phyloP scores from a whole-genome alignment of 1,140 invertebrate species.

The Penaeus vannamei region DNA sequence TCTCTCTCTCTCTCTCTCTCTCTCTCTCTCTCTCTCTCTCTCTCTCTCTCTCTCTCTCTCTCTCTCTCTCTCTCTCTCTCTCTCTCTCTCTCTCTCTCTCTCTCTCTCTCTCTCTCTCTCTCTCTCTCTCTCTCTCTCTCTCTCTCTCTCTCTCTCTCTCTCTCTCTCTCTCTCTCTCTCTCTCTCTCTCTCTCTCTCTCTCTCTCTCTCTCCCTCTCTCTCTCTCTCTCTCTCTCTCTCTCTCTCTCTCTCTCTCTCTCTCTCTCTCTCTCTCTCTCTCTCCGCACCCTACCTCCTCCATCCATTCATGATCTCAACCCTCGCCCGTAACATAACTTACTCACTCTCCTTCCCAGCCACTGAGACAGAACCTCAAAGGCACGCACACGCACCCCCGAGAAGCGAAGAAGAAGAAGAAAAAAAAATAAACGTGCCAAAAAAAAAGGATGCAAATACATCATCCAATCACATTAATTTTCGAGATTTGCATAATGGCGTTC shows the following conservation, averaged over 20 bases:
- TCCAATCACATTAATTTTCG: no score
- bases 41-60: conserved; percentile 14
- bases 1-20: no score
- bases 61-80: not conserved
- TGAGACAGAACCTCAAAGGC: no score
- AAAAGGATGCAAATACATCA: no score
- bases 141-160: not conserved
- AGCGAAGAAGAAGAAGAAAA: no score
- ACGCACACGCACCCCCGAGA: no score
- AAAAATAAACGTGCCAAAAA: no score
- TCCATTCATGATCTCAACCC: not conserved
- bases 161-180: not conserved
- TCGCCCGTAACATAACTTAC: not conserved
- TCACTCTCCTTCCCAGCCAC: no score
- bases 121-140: not conserved
- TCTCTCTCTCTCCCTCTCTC: not conserved
- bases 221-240: no score
- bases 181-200: not conserved
- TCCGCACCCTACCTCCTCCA: not conserved
- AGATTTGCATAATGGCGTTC: no score
- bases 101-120: not conserved
- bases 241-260: no score
- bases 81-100: not conserved
- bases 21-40: not conserved
- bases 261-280: conserved; percentile 5